These are phyloP conservation scores for Watsonalla cultraria DNA, from an alignment of 2,888 invertebrate species.

Conservation along the genomic window DNA sequence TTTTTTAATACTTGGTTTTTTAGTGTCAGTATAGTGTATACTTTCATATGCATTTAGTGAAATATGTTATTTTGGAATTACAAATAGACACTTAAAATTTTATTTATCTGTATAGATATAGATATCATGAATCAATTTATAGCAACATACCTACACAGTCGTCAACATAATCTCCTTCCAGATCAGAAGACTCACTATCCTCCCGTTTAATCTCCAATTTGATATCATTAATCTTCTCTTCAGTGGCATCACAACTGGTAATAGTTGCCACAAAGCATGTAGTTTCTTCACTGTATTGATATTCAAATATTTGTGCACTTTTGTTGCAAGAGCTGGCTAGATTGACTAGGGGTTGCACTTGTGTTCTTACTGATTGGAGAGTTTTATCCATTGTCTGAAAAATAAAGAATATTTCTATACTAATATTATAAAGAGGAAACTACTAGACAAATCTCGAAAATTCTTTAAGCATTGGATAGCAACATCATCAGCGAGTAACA, in stretches of 20 bases:
- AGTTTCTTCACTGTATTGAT: slow-evolving; percentile 24
- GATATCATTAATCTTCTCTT: slow-evolving; percentile 17
- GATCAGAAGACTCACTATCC: slow-evolving; percentile 16
- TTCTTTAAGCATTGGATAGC: too few relatives aligned
- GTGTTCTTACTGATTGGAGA: slow-evolving; percentile 19
- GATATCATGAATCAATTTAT: too few relatives aligned
- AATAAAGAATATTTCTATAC: neutral
- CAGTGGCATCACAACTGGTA: slow-evolving; percentile 15
- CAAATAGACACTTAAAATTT: too few relatives aligned
- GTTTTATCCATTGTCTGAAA: slow-evolving; percentile 33
- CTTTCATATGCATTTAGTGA: too few relatives aligned
- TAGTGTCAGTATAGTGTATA: too few relatives aligned
- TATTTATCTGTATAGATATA: too few relatives aligned
- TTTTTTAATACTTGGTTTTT: too few relatives aligned
- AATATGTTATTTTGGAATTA: too few relatives aligned
- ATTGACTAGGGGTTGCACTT: slow-evolving; percentile 25
- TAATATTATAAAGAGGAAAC: too few relatives aligned
- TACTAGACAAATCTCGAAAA: too few relatives aligned
- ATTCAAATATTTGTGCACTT: slow-evolving; percentile 4
- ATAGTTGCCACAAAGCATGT: slow-evolving; percentile 19
- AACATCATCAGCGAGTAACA: too few relatives aligned
- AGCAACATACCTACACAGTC: slow-evolving; percentile 30
- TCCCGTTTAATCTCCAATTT: slow-evolving; percentile 52
- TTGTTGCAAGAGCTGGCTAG: slow-evolving; percentile 8
- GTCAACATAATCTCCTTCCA: slow-evolving; percentile 36